Base-by-base conservation (phyloP, 2,113 vertebrate species). In the Geothlypis trichas region DNA sequence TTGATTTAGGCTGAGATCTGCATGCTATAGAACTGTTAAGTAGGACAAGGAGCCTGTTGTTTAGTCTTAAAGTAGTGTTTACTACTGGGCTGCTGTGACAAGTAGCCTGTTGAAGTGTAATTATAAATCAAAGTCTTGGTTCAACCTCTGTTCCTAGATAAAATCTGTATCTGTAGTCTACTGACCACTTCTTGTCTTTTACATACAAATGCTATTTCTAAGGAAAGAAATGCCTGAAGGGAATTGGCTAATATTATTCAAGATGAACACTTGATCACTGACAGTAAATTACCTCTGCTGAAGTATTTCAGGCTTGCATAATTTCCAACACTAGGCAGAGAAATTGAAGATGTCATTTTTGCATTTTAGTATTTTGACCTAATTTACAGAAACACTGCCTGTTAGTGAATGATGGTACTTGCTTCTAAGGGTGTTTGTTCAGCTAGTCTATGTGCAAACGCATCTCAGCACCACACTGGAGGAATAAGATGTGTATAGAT, bases 51-150 rank as follows among this genome's bases (percentile, higher is more conserved):
- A 89, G 87, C 31, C 62, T 59, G 28, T 89, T 59, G 26, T 83
- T 54, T 35, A 76, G 62, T 76, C n/a, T 55, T 94, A 55, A 44
- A 37, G 46, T 39, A 61, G 59, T 87, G 62, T 81, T 80, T 93
- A 57, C 66, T 82, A 20, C 57, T 72, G 74, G 90, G 59, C 78
- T 94, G 58, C 90, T 95, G 75, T 93, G 96, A 95, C 94, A 80
- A 95, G 90, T 76, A 92, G 84, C 51, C 81, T 94, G 96, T 91
- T 97, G 95, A 97, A 96, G 86, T 96, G 75, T 67, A 96, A 81
- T 71, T 92, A 65, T 81, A 86, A 78, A 72, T 96, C 90, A 97
- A 89, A 94, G 67, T 71, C 86, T 92, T 93, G 67, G 37, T 88
- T 83, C 79, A 42, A 39, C 58, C 75, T 96, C 71, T 89, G 18